Evolutionary conservation across 1,140 invertebrate species (phyloP).

Genomic region (Caenorhabditis brenneri): DNA sequence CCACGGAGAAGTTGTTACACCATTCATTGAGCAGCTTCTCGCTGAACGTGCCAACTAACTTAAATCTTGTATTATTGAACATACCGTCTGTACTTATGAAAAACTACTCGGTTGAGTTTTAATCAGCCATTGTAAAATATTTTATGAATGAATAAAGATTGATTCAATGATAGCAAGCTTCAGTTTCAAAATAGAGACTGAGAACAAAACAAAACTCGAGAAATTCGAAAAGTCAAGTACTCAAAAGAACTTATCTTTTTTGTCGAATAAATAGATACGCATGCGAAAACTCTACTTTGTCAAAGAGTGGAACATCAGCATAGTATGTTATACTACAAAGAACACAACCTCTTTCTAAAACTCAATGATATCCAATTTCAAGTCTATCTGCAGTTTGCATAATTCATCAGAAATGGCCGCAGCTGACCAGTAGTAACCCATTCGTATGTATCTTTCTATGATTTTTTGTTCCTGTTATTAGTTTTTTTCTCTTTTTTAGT

Average conservation of each 20-base stretch:
- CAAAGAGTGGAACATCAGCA: neutral
- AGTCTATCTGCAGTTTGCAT: neutral
- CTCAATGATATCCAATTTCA: neutral
- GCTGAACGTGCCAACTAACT: constrained; percentile 49
- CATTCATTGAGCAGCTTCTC: constrained; percentile 60
- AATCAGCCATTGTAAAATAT: constrained; percentile 16
- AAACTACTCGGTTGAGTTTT: constrained; percentile 6
- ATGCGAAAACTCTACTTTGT: too few species aligned
- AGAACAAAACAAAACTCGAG: too few species aligned
- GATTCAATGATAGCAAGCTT: too few species aligned
- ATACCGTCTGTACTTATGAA: neutral
- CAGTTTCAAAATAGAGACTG: too few species aligned
- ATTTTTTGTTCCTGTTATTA: constrained; percentile 23
- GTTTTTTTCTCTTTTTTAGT: neutral
- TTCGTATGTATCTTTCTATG: neutral
- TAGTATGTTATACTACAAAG: neutral
- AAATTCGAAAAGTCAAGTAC: too few species aligned
- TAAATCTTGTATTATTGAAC: neutral
- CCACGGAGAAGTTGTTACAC: constrained; percentile 67
- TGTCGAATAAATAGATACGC: too few species aligned
- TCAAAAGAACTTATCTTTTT: too few species aligned
- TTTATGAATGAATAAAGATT: neutral
- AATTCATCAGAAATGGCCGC: constrained; percentile 14
- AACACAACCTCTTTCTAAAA: neutral
- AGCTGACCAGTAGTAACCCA: neutral